Base-by-base conservation (phyloP, 2,113 vertebrate species). In the Oceanodroma tethys region DNA sequence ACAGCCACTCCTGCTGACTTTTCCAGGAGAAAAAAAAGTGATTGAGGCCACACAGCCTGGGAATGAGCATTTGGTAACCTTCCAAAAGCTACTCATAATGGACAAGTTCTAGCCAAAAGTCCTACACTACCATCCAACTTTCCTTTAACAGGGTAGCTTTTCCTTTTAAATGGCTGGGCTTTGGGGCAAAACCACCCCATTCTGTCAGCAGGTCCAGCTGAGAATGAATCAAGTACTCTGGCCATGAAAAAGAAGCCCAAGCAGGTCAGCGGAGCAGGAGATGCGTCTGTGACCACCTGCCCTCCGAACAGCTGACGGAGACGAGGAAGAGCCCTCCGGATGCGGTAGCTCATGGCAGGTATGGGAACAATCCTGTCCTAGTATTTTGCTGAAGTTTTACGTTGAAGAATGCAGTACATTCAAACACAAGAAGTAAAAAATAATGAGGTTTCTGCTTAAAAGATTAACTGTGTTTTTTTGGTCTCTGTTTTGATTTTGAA, bases 401-500 rank as follows among this genome's bases (percentile, higher is more conserved):
- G 1, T 38, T 53, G 59, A 73, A 83, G 45, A 81, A 79, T 50
- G 22, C 10, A 52, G n/a, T n/a, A 20, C 7, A 19, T 27, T 79
- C n/a, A 72, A 82, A 82, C 13, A 52, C 16, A 58, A 29, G 36
- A 68, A 17, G 27, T 75, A 26, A 81, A 83, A 80, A 87, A 36
- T 14, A 62, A 66, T 20, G 8, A 30, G 19, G 10, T 70, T 92
- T 88, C 50, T 38, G 7, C 71, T 91, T 86, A 38, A 88, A 90
- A 73, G 1, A 81, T 86, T 66, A 78, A 70, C 13, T 38, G 48
- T 59, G 52, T 0, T 1, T 22, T 71, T 74, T 86, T 53, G 1
- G 42, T 86, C 53, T 83, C 48, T 73, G 34, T 90, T 95, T 94
- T 81, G 80, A 81, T 92, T 73, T 66, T 38, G 38, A 86, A 34